Evolutionary conservation across 2,797 vertebrate species (phyloP), one percentile per base, ranked within the genome.

Genomic region (Neostethus bicornis): DNA sequence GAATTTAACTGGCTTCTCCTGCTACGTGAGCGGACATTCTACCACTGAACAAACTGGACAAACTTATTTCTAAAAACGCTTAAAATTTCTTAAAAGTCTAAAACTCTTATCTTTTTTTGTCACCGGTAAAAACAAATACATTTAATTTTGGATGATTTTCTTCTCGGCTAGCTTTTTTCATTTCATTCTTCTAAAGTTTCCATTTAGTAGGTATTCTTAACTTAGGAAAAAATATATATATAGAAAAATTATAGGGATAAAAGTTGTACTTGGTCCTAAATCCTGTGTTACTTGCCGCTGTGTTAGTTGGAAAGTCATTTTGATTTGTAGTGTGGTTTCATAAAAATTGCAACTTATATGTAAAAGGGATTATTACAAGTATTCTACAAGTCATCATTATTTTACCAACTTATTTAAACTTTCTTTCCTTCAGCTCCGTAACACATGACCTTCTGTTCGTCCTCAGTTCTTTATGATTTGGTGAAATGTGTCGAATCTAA

Each of bases 401-500:
- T 38, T 25, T 51, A 35, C 19, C 17, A 24, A 4, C 49, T 59
- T 68, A 59, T 48, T 42, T 55, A 51, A 19, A 34, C 19, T 64
- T 55, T 54, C 45, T 46, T 60, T 53, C 44, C 48, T 25, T 1
- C 52, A 11, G 25, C 25, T n/a, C 26, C 28, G 1, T 60, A 51
- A 63, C 65, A 71, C 53, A 61, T 63, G 66, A 46, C 23, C 37
- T 59, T 43, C 28, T 62, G 69, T 77, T 55, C 66, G 41, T 57
- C 47, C 39, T 57, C 31, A 29, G 66, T 48, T 44, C 52, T 63
- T 54, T 52, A 34, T 73, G 61, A 83, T 84, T 70, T 70, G 49
- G 63, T 59, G 49, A 80, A 80, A 77, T 65, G 59, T 37, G 48
- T 73, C 71, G 87, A 78, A 62, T 89, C 69, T 68, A 78, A 84